Evolutionary conservation across 2,113 vertebrate genomes (phyloP).

Genomic region (Apistogramma diplotaenia): DNA sequence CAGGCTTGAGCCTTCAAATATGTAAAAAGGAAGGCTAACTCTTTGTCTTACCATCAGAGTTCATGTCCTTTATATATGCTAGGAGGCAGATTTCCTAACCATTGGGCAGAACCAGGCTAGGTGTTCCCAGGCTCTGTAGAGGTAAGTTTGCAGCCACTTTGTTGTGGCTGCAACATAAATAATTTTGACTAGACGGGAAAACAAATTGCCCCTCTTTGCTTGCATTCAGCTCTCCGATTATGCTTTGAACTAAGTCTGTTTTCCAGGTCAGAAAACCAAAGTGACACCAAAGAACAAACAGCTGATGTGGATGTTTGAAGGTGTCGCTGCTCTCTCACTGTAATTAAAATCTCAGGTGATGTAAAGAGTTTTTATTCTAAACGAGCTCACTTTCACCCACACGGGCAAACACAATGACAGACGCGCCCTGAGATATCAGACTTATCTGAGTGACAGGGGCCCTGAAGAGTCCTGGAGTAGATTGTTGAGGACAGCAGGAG

Average conservation of each 20-base stretch:
- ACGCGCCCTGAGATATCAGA: conserved; percentile 56
- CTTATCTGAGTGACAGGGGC: conserved; percentile 72
- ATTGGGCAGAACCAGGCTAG: background rate
- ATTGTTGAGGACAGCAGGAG: conserved; percentile 55
- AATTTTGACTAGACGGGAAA: background rate
- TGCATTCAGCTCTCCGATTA: background rate
- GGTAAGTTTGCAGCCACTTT: background rate
- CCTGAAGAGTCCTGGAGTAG: conserved; percentile 63
- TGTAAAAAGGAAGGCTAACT: background rate
- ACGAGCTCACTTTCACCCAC: conserved; percentile 13
- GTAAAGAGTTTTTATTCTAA: conserved; percentile 27
- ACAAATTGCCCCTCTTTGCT: background rate
- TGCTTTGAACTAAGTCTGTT: background rate
- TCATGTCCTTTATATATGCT: background rate
- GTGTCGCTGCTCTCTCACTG: background rate
- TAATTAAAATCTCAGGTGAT: conserved; percentile 27
- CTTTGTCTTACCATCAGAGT: background rate
- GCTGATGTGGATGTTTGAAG: background rate
- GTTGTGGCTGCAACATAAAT: background rate
- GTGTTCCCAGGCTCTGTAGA: background rate
- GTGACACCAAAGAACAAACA: background rate
- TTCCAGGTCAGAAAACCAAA: conserved; percentile 4
- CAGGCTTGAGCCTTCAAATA: background rate
- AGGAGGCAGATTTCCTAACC: background rate
- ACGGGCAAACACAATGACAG: conserved; percentile 33